A percentile compares a stretch with the other conserved stretches of the same genome.
Conservation (phyloP, 2,113 vertebrate species). For the Actinemys pallida region DNA sequence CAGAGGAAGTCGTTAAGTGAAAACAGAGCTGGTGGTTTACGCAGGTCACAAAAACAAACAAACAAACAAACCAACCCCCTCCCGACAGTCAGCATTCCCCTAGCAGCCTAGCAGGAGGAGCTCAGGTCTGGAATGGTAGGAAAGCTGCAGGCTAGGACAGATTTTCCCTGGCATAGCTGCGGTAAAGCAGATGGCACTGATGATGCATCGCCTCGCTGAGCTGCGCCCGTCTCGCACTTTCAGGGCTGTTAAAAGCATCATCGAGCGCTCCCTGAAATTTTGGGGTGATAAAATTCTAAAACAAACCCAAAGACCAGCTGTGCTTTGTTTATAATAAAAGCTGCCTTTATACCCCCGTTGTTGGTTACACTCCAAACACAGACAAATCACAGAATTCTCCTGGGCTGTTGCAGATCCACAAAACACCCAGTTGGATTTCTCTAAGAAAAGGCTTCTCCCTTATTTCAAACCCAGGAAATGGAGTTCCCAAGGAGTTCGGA, state of each 20-base stretch:
- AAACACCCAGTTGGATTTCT: neutral
- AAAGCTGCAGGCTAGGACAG: neutral
- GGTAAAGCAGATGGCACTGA: neutral
- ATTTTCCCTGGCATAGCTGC: neutral
- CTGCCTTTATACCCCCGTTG: neutral
- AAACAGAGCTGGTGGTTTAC: accelerated
- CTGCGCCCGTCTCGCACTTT: neutral
- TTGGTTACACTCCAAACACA: neutral
- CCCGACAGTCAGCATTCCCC: neutral
- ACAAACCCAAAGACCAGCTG: accelerated
- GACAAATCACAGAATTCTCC: neutral
- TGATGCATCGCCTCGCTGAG: neutral
- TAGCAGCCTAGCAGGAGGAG: neutral
- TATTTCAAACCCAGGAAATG: neutral
- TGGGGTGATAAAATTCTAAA: neutral
- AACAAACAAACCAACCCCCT: too few relatives aligned
- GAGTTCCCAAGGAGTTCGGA: neutral
- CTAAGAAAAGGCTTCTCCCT: neutral
- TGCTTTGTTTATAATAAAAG: neutral
- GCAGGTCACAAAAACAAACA: accelerated
- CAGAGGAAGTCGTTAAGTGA: neutral
- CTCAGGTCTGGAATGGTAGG: neutral
- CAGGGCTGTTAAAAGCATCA: neutral
- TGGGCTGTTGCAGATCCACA: neutral
- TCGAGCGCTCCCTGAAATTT: neutral